Evolutionary conservation across 2,888 invertebrate genomes (phyloP).

Genomic region (Lycaena phlaeas): DNA sequence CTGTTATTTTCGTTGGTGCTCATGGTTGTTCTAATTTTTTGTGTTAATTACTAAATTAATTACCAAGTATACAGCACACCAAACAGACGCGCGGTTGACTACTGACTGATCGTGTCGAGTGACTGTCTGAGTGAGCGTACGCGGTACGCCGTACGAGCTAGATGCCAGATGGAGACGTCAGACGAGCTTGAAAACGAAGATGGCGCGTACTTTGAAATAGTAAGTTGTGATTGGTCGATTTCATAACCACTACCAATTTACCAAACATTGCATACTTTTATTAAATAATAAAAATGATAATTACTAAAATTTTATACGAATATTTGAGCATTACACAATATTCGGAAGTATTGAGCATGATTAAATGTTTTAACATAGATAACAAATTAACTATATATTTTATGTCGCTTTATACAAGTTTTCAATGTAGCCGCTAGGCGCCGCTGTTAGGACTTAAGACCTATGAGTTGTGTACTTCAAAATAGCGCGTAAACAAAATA

Average conservation of each 20-base stretch:
- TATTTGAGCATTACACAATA: not conserved
- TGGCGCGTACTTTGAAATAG: slow-evolving; percentile 76
- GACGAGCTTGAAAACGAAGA: slow-evolving; percentile 88
- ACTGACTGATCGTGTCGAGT: slow-evolving; percentile 76
- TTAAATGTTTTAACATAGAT: not conserved
- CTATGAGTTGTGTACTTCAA: not conserved
- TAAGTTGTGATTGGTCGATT: slow-evolving; percentile 51
- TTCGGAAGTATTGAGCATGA: not conserved
- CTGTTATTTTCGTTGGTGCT: slow-evolving; percentile 82
- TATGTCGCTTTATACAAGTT: slow-evolving; percentile 32
- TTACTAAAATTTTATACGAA: not conserved
- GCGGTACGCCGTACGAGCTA: not conserved
- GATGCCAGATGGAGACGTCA: slow-evolving; percentile 13
- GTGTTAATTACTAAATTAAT: slow-evolving; percentile 51
- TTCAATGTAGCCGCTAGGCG: slow-evolving; percentile 29
- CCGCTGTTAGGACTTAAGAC: too few relatives aligned
- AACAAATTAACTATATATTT: not conserved
- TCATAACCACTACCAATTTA: slow-evolving; percentile 53
- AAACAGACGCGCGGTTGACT: slow-evolving; percentile 80
- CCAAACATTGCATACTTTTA: slow-evolving; percentile 45
- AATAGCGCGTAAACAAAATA: not conserved
- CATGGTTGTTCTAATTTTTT: slow-evolving; percentile 65
- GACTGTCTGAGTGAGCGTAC: slow-evolving; percentile 61
- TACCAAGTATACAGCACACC: slow-evolving; percentile 66
- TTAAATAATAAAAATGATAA: not conserved